Percentiles rank a stretch among this genome's conserved stretches.
Evolutionary conservation across 2,113 vertebrate genomes (phyloP).

Genomic region (Myotis davidii): DNA sequence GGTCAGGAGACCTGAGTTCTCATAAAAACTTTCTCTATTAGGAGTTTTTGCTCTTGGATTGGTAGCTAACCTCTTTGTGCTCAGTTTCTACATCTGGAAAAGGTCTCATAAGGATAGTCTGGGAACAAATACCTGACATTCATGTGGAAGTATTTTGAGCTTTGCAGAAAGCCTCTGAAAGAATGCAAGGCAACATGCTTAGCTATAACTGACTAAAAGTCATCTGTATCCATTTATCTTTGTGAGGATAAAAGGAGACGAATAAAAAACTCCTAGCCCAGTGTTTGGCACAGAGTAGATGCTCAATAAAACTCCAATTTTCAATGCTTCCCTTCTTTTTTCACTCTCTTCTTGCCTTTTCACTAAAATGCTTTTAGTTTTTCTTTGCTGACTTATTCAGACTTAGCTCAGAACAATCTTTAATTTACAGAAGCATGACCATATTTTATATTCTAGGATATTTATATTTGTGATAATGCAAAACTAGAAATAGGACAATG

Average conservation of each 20-base stretch:
- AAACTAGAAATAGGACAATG: not conserved
- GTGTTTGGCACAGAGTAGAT: not conserved
- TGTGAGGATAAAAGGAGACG: not conserved
- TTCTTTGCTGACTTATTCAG: not conserved
- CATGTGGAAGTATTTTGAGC: not conserved
- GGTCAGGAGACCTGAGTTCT: not conserved
- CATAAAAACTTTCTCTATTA: not conserved
- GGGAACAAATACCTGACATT: not conserved
- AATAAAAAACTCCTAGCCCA: not conserved
- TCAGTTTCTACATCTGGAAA: conserved; percentile 21
- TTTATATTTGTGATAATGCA: conserved; percentile 22
- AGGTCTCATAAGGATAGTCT: not conserved
- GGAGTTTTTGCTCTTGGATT: not conserved
- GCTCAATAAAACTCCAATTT: not conserved
- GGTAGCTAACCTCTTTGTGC: not conserved
- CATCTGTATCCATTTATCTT: not conserved
- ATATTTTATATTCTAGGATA: conserved; percentile 43
- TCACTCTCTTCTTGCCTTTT: not conserved
- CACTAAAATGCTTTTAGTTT: not conserved
- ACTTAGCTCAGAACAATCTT: not conserved
- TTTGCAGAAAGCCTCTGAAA: conserved; percentile 38
- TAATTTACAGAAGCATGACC: conserved; percentile 25
- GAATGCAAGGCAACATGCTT: not conserved
- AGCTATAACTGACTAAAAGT: not conserved
- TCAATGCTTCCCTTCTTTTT: not conserved